These are phyloP conservation scores for Rhabdornis inornatus DNA, from an alignment of 2,113 vertebrate species.

Conservation along the genomic window DNA sequence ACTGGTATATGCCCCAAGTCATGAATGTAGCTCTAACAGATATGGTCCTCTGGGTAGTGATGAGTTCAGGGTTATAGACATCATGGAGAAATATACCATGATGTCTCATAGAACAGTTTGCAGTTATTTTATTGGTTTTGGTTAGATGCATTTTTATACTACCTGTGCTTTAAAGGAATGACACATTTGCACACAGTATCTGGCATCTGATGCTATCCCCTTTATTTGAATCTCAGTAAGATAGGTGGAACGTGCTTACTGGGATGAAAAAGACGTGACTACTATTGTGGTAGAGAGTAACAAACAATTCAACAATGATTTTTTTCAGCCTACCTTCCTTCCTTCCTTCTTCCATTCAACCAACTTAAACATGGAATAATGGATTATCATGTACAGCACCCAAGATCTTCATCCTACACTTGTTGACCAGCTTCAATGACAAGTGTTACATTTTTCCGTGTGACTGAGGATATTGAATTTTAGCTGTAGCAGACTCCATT, in stretches of 20 bases:
- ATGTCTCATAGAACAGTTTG: not conserved
- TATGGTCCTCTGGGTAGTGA: not conserved
- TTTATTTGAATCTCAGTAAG: not conserved
- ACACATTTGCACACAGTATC: not conserved
- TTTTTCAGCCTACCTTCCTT: not conserved
- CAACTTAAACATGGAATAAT: not conserved
- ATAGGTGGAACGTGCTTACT: not conserved
- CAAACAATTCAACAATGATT: not conserved
- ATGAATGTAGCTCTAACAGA: not conserved
- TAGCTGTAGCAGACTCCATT: not conserved
- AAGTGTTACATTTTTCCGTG: not conserved
- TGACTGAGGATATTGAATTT: not conserved
- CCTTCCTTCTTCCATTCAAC: not conserved
- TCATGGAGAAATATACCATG: not conserved
- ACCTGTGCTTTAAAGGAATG: not conserved
- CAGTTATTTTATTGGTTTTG: not conserved
- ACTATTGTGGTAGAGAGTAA: not conserved
- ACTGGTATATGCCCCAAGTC: not conserved
- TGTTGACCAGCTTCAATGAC: rapidly evolving
- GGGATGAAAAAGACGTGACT: not conserved
- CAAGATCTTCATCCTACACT: not conserved
- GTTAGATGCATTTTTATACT: not conserved
- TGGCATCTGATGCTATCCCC: not conserved
- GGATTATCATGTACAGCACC: not conserved
- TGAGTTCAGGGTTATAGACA: not conserved